Percentiles rank a stretch among this genome's conserved stretches.
Conservation (phyloP, 2,888 invertebrate genomes). For the Amorpha juglandis region DNA sequence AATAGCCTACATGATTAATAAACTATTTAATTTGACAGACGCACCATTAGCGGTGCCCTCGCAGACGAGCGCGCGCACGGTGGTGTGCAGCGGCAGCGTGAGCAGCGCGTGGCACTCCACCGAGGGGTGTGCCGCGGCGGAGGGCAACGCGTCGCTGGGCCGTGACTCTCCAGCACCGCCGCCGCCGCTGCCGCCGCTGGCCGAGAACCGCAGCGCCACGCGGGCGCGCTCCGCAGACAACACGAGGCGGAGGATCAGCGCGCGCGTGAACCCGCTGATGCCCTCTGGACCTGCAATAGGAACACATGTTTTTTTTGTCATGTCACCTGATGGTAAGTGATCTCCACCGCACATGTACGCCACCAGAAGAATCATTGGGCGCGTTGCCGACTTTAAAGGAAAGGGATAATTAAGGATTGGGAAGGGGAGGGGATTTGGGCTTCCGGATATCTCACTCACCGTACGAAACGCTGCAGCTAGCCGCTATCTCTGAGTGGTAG, state of each 20-base stretch:
- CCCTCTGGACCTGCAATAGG: conserved; percentile 69
- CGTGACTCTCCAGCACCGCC: conserved; percentile 60
- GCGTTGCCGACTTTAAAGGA: no score
- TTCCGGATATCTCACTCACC: no score
- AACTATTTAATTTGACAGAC: background rate
- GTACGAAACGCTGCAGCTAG: no score
- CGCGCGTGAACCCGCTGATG: conserved; percentile 94
- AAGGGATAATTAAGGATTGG: no score
- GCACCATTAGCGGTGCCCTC: conserved; percentile 8
- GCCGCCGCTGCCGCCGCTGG: conserved; percentile 64
- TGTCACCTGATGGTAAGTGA: no score
- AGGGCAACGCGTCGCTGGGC: conserved; percentile 60
- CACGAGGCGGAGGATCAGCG: conserved; percentile 92
- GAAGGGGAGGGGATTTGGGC: no score
- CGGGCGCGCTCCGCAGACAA: conserved; percentile 93
- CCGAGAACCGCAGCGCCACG: conserved; percentile 87
- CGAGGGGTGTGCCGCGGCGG: conserved; percentile 85
- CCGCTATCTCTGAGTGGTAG: no score
- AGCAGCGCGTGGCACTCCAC: conserved; percentile 88
- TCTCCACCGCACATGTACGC: no score
- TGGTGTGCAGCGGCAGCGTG: conserved; percentile 89
- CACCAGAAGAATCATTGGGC: no score
- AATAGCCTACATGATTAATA: no score
- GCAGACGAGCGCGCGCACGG: conserved; percentile 88
- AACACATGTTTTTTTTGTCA: no score